These are phyloP conservation scores for Apodemus sylvaticus DNA, from an alignment of 2,113 vertebrate species.

Conservation along the genomic window DNA sequence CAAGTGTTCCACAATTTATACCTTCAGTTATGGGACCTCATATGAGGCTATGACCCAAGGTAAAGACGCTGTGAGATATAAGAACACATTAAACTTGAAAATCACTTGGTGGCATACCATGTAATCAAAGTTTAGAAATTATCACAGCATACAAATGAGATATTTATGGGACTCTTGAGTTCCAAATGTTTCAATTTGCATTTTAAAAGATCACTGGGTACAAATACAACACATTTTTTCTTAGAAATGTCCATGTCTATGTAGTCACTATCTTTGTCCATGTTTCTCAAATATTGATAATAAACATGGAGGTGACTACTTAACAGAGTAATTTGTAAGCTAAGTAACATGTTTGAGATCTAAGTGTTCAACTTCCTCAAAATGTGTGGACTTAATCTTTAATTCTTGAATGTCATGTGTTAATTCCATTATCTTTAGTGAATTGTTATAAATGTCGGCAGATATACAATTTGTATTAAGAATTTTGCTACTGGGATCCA, in stretches of 20 bases:
- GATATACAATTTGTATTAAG: neutral
- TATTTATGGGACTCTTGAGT: neutral
- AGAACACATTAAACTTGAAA: neutral
- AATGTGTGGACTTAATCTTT: neutral
- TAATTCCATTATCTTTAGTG: conserved; percentile 39
- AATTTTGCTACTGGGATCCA: neutral
- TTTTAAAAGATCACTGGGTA: neutral
- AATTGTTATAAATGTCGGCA: neutral
- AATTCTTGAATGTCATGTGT: neutral
- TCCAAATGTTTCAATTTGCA: neutral
- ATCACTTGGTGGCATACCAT: neutral
- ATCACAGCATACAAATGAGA: neutral
- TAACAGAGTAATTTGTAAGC: neutral
- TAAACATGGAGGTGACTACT: neutral
- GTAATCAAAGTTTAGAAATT: neutral
- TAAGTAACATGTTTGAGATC: conserved; percentile 1
- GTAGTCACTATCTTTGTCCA: neutral
- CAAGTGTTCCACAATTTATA: neutral
- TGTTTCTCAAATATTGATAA: neutral
- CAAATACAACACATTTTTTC: neutral
- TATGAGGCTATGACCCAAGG: neutral
- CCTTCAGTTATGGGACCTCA: neutral
- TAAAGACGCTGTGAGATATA: neutral
- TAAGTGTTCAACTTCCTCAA: neutral
- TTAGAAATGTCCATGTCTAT: neutral